Percentiles rank a stretch among this genome's conserved stretches.
phyloP scores from a whole-genome alignment of 2,113 vertebrate genomes.

The Zootoca vivipara region DNA sequence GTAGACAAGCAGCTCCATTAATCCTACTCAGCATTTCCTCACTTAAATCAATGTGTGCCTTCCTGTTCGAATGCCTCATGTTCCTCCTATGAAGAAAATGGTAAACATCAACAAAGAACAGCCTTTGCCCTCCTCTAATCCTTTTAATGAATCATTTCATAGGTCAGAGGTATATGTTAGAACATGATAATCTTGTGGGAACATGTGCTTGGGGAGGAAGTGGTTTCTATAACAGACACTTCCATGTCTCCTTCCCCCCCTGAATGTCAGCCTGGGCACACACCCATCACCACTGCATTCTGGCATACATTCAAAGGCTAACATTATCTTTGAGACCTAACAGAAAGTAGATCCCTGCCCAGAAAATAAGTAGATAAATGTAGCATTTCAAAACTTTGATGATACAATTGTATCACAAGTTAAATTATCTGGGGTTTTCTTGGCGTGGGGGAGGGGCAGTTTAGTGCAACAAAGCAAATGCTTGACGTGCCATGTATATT shows the following conservation, averaged over 20 bases:
- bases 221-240: not conserved
- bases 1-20: not conserved
- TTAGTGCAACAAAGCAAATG: not conserved
- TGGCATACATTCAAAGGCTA: conserved; percentile 13
- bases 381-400: not conserved
- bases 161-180: not conserved
- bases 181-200: conserved; percentile 4
- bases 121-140: not conserved
- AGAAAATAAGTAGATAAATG: not conserved
- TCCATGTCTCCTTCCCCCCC: not conserved
- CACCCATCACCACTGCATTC: not conserved
- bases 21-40: not conserved
- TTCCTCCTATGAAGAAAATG: not conserved
- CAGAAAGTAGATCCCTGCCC: not conserved
- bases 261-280: not conserved
- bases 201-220: conserved; percentile 4
- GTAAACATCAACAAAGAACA: not conserved
- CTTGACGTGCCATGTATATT: not conserved
- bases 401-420: not conserved
- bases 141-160: not conserved
- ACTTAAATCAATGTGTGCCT: conserved; percentile 19
- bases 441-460: too few relatives aligned
- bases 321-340: not conserved
- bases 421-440: not conserved
- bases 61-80: not conserved